A percentile compares a stretch with the other conserved stretches of the same genome.
These are phyloP conservation scores for Planococcus citri DNA, from an alignment of 1,140 invertebrate genomes.

Conservation along the genomic window DNA sequence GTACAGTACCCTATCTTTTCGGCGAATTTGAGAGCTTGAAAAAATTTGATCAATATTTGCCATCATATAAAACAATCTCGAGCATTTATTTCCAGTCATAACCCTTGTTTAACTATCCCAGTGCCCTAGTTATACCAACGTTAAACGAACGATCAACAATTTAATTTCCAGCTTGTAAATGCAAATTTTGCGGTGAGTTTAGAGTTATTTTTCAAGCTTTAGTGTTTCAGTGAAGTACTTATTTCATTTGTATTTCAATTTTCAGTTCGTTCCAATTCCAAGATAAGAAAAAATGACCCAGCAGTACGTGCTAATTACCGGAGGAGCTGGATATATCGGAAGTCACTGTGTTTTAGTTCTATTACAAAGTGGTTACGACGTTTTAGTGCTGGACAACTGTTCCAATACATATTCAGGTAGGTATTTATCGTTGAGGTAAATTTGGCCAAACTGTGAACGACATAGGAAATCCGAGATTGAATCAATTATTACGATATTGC, in stretches of 20 bases:
- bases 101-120: no score
- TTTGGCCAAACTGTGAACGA: background rate
- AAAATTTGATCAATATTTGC: no score
- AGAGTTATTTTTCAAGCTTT: background rate
- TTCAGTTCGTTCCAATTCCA: no score
- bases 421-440: constrained; percentile 29
- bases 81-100: no score
- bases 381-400: constrained; percentile 79
- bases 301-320: constrained; percentile 60
- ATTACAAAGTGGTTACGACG: constrained; percentile 55
- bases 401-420: constrained; percentile 61
- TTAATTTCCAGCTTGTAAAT: no score
- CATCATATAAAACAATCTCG: no score
- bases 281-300: background rate
- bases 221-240: background rate
- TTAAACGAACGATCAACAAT: no score
- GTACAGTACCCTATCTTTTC: no score
- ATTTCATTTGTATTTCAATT: background rate
- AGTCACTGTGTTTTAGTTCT: constrained; percentile 87
- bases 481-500: background rate
- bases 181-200: no score
- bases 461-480: background rate
- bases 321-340: constrained; percentile 94
- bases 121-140: no score
- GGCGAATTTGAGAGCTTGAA: no score